Evolutionary conservation across 2,797 vertebrate genomes (phyloP), one percentile per base, ranked within the genome.

Genomic region (Orestias chungarensis): DNA sequence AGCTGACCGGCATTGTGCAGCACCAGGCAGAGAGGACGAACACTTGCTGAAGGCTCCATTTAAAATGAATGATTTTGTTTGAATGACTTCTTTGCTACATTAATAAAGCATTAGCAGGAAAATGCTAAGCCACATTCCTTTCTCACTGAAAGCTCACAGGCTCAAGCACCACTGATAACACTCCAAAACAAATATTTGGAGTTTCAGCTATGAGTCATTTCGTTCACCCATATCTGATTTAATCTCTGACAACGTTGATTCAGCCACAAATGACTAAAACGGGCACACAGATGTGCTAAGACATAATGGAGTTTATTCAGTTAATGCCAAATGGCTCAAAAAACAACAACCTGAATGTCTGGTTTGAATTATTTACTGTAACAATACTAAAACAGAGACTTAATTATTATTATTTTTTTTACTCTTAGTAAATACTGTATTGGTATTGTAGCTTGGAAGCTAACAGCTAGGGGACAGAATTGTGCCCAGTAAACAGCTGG

Each of bases 311-410:
- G 66, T 6, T 14, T 61, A 11, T 66, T 47, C 29, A 52, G 69
- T 49, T 47, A 67, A 10, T 57, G 55, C 42, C 74, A 74, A 57
- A 66, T 59, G 70, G 76, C 49, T 46, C 18, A 66, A 35, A 35
- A 7, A 18, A 44, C 17, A 31, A 35, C 27, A 29, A 59, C 57
- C 42, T 47, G 68, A 64, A 35, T 42, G 31, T 29, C 31, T 40
- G 44, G 33, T 35, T 6, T 62, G 33, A 61, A 4, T 38, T 18
- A 59, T 2, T 35, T 29, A 17, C 7, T 46, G 46, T 25, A 67
- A 27, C 8, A 29, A 67, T 62, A n/a, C 42, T 46, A 50, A 69
- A 78, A 25, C 9, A 43, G 25, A 23, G 23, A 9, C n/a, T 2
- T 18, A 11, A 27, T 31, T 2, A 1, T 15, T 17, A 25, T 18